Evolutionary conservation across 1,140 invertebrate species (phyloP), one percentile per base, ranked within the genome.

Genomic region (Oncopodura yosiiana): DNA sequence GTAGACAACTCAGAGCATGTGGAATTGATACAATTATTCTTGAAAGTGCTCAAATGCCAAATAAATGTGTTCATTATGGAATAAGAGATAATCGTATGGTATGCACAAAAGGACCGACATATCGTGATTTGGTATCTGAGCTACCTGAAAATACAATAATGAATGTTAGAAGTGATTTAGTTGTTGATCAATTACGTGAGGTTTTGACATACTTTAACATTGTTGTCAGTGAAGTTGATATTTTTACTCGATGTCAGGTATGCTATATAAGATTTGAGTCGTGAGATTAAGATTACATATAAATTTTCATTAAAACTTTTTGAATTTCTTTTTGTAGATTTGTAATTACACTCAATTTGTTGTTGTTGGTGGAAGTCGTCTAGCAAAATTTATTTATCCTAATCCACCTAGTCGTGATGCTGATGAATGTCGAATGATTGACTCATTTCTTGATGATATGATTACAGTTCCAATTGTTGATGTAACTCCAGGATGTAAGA

Each of bases 211-310:
- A 78, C 64, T 84, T 80, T 62, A 78, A 81, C 60, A 69, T 86
- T 16, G 58, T 66, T 14, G 71, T 84, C 8, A 74, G 69, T 8
- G 69, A 74, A 53, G 66, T 73, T 34, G 75, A 84, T 68, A 75
- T 84, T 36, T 82, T 83, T 57, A 81, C 77, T 62, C 70, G 81
- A 43, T 86, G 83, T 67, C 72, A 77, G 66, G 75, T 80, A 64
- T 65, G 63, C 58, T 27, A 59, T 29, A n/a, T n/a, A n/a, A n/a
- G n/a, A n/a, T n/a, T n/a, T n/a, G n/a, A n/a, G n/a, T n/a, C n/a
- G n/a, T n/a, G n/a, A n/a, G n/a, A n/a, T n/a, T n/a, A n/a, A n/a
- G n/a, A n/a, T n/a, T n/a, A n/a, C n/a, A n/a, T n/a, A n/a, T n/a
- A n/a, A n/a, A n/a, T n/a, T n/a, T n/a, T n/a, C n/a, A n/a, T n/a